phyloP scores from a whole-genome alignment of 1,140 invertebrate species.

The Notospermus geniculatus region DNA sequence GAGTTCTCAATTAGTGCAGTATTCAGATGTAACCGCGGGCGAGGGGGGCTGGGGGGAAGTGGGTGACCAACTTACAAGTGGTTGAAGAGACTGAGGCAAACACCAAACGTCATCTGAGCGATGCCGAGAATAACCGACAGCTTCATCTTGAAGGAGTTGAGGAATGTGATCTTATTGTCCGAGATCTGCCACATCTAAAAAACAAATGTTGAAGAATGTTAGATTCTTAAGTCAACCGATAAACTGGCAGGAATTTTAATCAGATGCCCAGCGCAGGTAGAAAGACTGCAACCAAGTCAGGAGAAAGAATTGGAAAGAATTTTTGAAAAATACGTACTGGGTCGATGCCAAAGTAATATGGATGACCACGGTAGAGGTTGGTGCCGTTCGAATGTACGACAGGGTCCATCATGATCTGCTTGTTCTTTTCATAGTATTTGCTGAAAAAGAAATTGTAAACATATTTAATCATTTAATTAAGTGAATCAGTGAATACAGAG shows the following conservation, averaged over 20 bases:
- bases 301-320: not conserved
- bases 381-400: slow-evolving; percentile 11
- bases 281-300: no score
- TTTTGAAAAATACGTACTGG: slow-evolving; percentile 59
- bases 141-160: slow-evolving; percentile 99
- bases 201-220: slow-evolving; percentile 5
- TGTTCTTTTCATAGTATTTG: not conserved
- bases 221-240: no score
- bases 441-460: slow-evolving; percentile 20
- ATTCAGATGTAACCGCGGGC: no score
- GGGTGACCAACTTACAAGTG: slow-evolving; percentile 67
- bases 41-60: no score
- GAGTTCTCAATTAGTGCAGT: no score
- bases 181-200: slow-evolving; percentile 78
- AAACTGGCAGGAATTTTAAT: no score
- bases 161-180: slow-evolving; percentile 93
- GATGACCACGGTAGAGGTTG: slow-evolving; percentile 46
- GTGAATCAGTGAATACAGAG: no score
- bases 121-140: slow-evolving; percentile 95
- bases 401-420: not conserved
- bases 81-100: slow-evolving; percentile 85
- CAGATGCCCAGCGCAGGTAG: no score
- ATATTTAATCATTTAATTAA: no score
- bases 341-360: slow-evolving; percentile 86
- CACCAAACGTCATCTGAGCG: slow-evolving; percentile 94